Base-by-base conservation (phyloP, 1,140 invertebrate genomes). In the Sipha flava region DNA sequence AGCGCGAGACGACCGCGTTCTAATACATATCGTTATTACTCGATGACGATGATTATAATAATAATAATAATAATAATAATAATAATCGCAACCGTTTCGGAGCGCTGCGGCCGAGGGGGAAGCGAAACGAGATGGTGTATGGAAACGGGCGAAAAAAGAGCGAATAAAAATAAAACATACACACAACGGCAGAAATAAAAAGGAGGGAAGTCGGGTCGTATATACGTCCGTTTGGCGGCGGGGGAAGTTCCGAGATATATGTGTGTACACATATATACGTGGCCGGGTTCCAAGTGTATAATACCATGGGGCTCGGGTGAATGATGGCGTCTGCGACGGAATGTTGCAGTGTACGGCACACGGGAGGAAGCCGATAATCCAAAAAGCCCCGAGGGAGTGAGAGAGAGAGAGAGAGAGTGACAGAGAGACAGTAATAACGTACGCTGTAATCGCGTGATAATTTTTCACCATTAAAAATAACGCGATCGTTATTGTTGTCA, bases 101-200 rank as follows among this genome's bases (percentile, higher is more conserved):
- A n/a, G n/a, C n/a, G n/a, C n/a, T n/a, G 29, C n/a, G 29, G 43
- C 1, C 14, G 72, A 23, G 66, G 26, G 66, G 26, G n/a, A 43
- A 26, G 68, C 3, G 10, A 72, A 72, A 75, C 49, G 29, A 54
- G 37, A 52, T 47, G 16, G 7, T 0, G 43, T n/a, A 34, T 16
- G n/a, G 37, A 75, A 75, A 75, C 54, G 54, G 72, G 47, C 72
- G 72, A 75, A 52, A 54, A 59, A n/a, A n/a, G n/a, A n/a, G n/a
- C n/a, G n/a, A n/a, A n/a, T n/a, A n/a, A n/a, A 66, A 54, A 72
- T 49, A 45, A 72, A 34, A 72, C 49, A 31, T 52, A 72, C 26
- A 26, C n/a, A n/a, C n/a, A 45, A 18, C 21, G 37, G 26, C 12
- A 72, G n/a, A 75, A n/a, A 34, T 21, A 64, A 37, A 40, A 43